Evolutionary conservation across 2,113 vertebrate genomes (phyloP).

Genomic region (Rhinoptilus africanus): DNA sequence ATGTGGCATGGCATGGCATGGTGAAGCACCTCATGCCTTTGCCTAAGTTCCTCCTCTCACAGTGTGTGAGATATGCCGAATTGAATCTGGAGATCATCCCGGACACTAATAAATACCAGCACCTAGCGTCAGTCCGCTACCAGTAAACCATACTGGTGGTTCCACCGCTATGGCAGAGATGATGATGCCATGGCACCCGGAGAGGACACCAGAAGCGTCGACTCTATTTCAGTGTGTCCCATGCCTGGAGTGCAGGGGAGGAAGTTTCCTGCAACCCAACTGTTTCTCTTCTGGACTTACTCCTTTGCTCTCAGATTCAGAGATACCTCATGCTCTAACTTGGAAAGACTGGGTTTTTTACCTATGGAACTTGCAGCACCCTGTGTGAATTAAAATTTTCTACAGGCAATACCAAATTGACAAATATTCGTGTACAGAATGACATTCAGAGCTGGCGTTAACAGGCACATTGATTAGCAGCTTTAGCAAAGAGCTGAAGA

Average conservation of each 20-base stretch:
- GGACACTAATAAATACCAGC: accelerated
- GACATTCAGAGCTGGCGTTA: not conserved
- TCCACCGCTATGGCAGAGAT: not conserved
- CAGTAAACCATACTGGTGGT: accelerated
- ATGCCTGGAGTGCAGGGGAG: not conserved
- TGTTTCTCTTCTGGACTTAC: not conserved
- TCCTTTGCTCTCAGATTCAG: not conserved
- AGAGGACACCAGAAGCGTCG: not conserved
- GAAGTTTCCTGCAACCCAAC: not conserved
- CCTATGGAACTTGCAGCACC: accelerated
- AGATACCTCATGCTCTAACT: accelerated
- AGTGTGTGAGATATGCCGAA: not conserved
- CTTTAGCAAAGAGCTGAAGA: not conserved
- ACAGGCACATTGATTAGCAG: not conserved
- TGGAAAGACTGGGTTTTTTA: not conserved
- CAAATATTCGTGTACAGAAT: not conserved
- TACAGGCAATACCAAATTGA: not conserved
- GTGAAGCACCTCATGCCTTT: not conserved
- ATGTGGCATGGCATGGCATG: not conserved
- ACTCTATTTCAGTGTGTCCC: not conserved
- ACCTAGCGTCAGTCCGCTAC: accelerated
- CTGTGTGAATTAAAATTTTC: not conserved
- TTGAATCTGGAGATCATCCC: not conserved
- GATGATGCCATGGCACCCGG: not conserved
- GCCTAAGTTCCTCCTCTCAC: not conserved